Conservation (phyloP, 1,140 invertebrate genomes). For the Drosophila gunungcola region DNA sequence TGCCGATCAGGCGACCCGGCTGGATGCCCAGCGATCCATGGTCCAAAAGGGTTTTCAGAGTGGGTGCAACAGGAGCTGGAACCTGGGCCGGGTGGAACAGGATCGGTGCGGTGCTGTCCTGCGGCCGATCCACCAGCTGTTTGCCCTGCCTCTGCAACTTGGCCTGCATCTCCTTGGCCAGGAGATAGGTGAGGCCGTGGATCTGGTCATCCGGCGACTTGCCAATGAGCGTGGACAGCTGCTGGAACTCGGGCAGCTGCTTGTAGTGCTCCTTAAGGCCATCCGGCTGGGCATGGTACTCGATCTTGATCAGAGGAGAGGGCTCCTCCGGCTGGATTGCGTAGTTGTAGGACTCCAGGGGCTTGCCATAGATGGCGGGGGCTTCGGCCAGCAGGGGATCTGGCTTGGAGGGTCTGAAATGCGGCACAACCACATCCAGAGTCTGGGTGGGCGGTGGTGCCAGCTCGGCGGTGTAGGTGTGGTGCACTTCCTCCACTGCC, state of each 20-base stretch:
- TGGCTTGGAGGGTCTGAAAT: slow-evolving; percentile 69
- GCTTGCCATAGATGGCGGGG: slow-evolving; percentile 41
- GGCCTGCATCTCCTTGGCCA: slow-evolving; percentile 82
- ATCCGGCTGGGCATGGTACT: slow-evolving; percentile 68
- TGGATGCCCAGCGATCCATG: slow-evolving; percentile 52
- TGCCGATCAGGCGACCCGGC: slow-evolving; percentile 68
- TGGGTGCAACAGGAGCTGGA: neutral
- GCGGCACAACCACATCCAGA: slow-evolving; percentile 21
- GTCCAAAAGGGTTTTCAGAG: slow-evolving; percentile 27
- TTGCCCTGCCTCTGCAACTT: slow-evolving; percentile 72
- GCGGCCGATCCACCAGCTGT: slow-evolving; percentile 60
- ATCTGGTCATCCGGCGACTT: slow-evolving; percentile 83
- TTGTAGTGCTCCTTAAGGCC: slow-evolving; percentile 73
- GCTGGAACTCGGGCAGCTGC: slow-evolving; percentile 68
- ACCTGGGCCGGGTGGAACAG: slow-evolving; percentile 61
- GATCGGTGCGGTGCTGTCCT: slow-evolving; percentile 74
- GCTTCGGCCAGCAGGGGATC: slow-evolving; percentile 57
- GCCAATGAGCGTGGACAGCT: slow-evolving; percentile 75
- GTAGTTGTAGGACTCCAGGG: slow-evolving; percentile 60
- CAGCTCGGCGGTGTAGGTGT: slow-evolving; percentile 61
- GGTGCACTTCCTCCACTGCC: slow-evolving; percentile 55
- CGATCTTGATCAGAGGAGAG: slow-evolving; percentile 69
- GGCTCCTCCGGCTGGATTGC: slow-evolving; percentile 41
- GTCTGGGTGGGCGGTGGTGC: slow-evolving; percentile 17
- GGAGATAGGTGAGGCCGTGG: slow-evolving; percentile 75